Base-by-base conservation (phyloP, 53 echinoderm and acorn worm species). In the Paracentrotus lividus region DNA sequence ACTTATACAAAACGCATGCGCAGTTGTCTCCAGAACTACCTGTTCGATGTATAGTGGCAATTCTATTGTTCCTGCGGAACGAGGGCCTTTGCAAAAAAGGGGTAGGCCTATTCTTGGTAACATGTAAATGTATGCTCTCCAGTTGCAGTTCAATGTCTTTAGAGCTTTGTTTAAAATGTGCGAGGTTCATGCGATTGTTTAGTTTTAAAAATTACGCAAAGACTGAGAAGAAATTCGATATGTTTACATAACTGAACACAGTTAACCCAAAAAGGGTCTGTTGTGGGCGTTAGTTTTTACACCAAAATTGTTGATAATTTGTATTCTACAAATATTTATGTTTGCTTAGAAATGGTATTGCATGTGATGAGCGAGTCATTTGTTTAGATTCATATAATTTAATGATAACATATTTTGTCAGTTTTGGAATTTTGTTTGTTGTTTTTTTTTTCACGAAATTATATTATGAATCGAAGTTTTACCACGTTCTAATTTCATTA, bases 1-100 rank as follows among this genome's bases (percentile, higher is more conserved):
- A 36, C 45, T 40, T n/a, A n/a, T n/a, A 8, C 44, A 89, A 26
- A 43, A 44, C 89, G 89, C 89, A 65, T 86, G 86, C 86, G 86
- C 86, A 36, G 21, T 86, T 86, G 36, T 86, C 53, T 55, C 24
- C 12, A 32, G 1, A 54, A 86, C 56, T 86, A 86, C 86, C 86
- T 86, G 86, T 86, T 55, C 85, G 1, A 56, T n/a, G n/a, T n/a
- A n/a, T n/a, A 53, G 54, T 55, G 21, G 7, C 54, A 53, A 56
- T 1, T 56, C 55, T 55, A 86, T 86, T 86, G 55, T 86, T 1
- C 26, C 29, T 24, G n/a, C n/a, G n/a, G n/a, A n/a, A n/a, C n/a
- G n/a, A n/a, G n/a, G n/a, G 85, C 8, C 1, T 40, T 16, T 8
- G 86, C 75, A 45, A 21, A 81, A 81, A 44, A 44, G n/a, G 81